Percentiles rank a stretch among this genome's conserved stretches.
These are phyloP conservation scores for Bugula neritina DNA, from an alignment of 2,888 invertebrate genomes.

Conservation along the genomic window DNA sequence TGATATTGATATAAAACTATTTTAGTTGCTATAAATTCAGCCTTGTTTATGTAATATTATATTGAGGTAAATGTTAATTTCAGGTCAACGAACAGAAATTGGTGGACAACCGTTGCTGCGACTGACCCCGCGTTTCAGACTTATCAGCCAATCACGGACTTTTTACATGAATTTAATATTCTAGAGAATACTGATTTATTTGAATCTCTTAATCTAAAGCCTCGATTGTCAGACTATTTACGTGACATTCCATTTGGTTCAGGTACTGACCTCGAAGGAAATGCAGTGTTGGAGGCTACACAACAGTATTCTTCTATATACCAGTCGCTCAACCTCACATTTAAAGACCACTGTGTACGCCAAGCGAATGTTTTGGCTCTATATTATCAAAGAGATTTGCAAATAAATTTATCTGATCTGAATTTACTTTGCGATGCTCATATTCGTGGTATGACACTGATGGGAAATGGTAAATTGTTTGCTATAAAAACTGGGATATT, in stretches of 20 bases:
- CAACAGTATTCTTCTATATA: constrained; percentile 16
- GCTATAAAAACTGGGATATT: constrained; percentile 3
- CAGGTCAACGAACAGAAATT: background rate
- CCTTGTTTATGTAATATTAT: no score
- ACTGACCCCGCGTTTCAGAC: background rate
- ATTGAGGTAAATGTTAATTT: background rate
- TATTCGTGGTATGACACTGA: constrained; percentile 7
- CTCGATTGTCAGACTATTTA: background rate
- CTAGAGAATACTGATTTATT: background rate
- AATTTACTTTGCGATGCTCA: background rate
- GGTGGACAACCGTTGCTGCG: constrained; percentile 1
- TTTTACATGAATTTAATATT: background rate
- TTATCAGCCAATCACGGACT: background rate
- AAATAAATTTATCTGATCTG: background rate
- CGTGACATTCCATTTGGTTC: background rate
- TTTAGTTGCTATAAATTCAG: no score
- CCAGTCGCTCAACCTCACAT: background rate
- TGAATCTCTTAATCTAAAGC: background rate
- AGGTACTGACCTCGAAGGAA: constrained; percentile 1
- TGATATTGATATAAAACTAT: background rate
- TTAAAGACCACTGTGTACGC: background rate
- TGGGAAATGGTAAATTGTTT: constrained; percentile 17
- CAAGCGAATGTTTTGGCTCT: constrained; percentile 3
- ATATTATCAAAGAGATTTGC: constrained; percentile 18
- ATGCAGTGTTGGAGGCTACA: background rate